phyloP scores from a whole-genome alignment of 2,113 vertebrate genomes.

The Pomatostomus ruficeps region DNA sequence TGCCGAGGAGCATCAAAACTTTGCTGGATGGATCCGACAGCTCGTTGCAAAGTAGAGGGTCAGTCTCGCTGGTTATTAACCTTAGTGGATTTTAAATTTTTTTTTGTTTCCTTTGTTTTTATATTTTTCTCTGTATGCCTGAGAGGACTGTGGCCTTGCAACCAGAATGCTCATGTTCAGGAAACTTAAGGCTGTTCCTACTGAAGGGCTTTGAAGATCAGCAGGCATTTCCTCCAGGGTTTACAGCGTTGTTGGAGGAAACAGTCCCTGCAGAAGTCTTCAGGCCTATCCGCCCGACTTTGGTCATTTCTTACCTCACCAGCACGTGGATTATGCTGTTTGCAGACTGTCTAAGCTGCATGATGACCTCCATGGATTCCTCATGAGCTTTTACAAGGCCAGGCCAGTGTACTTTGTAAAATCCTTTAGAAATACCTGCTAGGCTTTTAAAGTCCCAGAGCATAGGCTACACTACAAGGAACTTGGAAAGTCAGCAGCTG shows the following conservation, averaged over 20 bases:
- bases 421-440: constrained; percentile 54
- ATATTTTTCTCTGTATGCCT: background rate
- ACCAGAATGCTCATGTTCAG: constrained; percentile 32
- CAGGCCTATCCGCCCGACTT: background rate
- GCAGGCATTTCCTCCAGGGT: constrained; percentile 49
- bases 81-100: background rate
- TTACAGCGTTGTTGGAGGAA: constrained; percentile 39
- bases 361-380: constrained; percentile 35
- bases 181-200: constrained; percentile 39
- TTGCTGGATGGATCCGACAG: constrained; percentile 49
- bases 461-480: background rate
- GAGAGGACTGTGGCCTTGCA: constrained; percentile 3
- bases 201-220: constrained; percentile 58
- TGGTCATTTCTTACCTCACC: constrained; percentile 25
- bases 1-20: constrained; percentile 46
- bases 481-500: constrained; percentile 5
- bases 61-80: constrained; percentile 24
- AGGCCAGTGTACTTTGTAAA: constrained; percentile 41
- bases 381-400: constrained; percentile 49
- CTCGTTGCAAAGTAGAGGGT: constrained; percentile 44
- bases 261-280: background rate
- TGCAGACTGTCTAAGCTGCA: constrained; percentile 50
- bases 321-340: constrained; percentile 38
- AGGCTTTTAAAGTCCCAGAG: constrained; percentile 36
- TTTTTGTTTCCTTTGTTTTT: background rate